These are phyloP conservation scores for Hipposideros armiger DNA, from an alignment of 2,113 vertebrate genomes.

Conservation along the genomic window DNA sequence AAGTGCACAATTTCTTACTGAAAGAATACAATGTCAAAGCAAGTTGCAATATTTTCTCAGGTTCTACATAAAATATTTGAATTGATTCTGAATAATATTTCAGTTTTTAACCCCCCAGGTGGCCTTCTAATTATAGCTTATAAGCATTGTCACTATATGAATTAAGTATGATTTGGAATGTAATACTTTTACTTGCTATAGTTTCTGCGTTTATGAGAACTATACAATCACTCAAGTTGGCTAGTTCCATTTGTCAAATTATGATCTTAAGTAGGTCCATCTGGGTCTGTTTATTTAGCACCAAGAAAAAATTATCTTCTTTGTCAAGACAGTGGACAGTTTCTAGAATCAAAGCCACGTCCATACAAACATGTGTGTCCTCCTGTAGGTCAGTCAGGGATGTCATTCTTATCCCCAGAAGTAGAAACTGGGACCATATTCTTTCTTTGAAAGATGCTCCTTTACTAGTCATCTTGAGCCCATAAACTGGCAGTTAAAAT, in stretches of 20 bases:
- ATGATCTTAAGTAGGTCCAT: slow-evolving; percentile 22
- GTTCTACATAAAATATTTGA: slow-evolving; percentile 17
- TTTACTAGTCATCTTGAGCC: background rate
- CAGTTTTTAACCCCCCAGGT: background rate
- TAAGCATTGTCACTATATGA: background rate
- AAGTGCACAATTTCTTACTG: background rate
- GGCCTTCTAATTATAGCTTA: background rate
- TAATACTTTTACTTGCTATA: background rate
- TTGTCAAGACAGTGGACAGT: background rate
- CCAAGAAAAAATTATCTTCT: background rate
- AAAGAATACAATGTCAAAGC: background rate
- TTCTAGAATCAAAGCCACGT: background rate
- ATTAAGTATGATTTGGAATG: slow-evolving; percentile 9
- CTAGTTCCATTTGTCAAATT: slow-evolving; percentile 21
- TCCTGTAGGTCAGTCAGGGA: background rate
- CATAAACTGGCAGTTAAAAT: background rate
- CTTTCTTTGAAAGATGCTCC: background rate
- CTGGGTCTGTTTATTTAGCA: slow-evolving; percentile 12
- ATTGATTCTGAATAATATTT: slow-evolving; percentile 34
- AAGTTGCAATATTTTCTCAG: slow-evolving; percentile 22
- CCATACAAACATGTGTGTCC: background rate
- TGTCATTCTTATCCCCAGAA: background rate
- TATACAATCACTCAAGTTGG: background rate
- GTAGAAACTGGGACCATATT: background rate
- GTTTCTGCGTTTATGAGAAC: slow-evolving; percentile 52